These are phyloP conservation scores for Bubo scandiacus DNA, from an alignment of 2,113 vertebrate genomes.

Conservation along the genomic window DNA sequence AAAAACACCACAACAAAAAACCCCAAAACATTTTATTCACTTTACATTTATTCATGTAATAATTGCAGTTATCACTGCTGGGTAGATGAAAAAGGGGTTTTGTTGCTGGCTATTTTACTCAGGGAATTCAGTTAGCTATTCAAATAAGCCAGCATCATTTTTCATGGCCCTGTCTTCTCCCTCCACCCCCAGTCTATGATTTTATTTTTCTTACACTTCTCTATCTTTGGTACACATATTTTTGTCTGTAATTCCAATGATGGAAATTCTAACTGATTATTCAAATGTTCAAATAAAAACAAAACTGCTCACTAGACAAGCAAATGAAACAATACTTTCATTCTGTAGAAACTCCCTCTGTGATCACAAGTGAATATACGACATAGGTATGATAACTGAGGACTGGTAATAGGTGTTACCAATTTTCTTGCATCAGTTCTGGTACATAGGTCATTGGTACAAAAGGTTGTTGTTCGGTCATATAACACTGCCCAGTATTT, in stretches of 20 bases:
- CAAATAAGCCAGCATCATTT: background rate
- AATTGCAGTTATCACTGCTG: background rate
- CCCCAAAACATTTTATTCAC: background rate
- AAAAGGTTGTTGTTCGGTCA: background rate
- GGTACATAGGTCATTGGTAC: background rate
- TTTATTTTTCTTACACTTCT: background rate
- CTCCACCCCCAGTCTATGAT: background rate
- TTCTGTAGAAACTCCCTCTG: background rate
- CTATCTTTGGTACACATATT: background rate
- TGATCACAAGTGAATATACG: background rate
- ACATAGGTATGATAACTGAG: background rate
- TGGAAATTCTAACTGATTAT: background rate
- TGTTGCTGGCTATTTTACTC: background rate
- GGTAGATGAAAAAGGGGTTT: background rate
- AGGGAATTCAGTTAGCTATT: background rate
- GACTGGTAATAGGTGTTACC: background rate
- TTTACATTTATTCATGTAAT: background rate
- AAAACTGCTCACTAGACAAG: background rate
- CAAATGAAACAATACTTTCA: background rate
- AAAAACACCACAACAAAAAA: rapidly evolving
- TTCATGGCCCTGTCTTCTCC: background rate
- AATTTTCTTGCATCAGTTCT: background rate
- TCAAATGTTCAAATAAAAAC: background rate
- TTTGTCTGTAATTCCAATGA: background rate
- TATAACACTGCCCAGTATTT: background rate